Evolutionary conservation across 2,888 invertebrate species (phyloP).

Genomic region (Plagiodera versicolora): DNA sequence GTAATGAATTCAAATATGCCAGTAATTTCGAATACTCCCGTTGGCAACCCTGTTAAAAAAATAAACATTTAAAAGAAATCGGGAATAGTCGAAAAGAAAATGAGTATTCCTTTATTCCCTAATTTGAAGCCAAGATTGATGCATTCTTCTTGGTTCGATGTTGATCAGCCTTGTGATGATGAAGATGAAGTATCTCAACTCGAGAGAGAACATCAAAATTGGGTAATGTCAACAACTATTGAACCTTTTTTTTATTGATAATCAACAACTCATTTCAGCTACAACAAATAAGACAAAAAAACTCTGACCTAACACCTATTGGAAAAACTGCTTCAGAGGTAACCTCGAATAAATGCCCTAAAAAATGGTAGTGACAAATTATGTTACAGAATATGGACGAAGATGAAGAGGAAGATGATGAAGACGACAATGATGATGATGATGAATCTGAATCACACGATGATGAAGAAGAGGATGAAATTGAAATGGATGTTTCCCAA

Average conservation of each 20-base stretch:
- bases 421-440: slow-evolving; percentile 60
- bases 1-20: too few relatives aligned
- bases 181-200: slow-evolving; percentile 71
- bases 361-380: background rate
- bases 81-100: background rate
- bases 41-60: too few relatives aligned
- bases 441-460: slow-evolving; percentile 66
- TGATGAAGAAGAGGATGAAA: slow-evolving; percentile 65
- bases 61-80: background rate
- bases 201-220: slow-evolving; percentile 70
- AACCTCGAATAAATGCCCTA: too few relatives aligned
- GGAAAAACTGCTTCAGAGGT: slow-evolving; percentile 68
- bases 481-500: slow-evolving; percentile 53
- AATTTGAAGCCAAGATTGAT: slow-evolving; percentile 68
- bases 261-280: slow-evolving; percentile 33
- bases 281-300: slow-evolving; percentile 55
- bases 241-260: too few relatives aligned
- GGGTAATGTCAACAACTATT: slow-evolving; percentile 57
- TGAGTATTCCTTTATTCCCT: slow-evolving; percentile 65
- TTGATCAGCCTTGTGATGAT: slow-evolving; percentile 72
- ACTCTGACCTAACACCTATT: slow-evolving; percentile 64
- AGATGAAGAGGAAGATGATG: slow-evolving; percentile 65
- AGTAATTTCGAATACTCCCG: too few relatives aligned
- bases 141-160: slow-evolving; percentile 74
- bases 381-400: slow-evolving; percentile 54